A percentile compares a stretch with the other conserved stretches of the same genome.
These are phyloP conservation scores for Falco peregrinus DNA, from an alignment of 2,797 vertebrate genomes.

Conservation along the genomic window DNA sequence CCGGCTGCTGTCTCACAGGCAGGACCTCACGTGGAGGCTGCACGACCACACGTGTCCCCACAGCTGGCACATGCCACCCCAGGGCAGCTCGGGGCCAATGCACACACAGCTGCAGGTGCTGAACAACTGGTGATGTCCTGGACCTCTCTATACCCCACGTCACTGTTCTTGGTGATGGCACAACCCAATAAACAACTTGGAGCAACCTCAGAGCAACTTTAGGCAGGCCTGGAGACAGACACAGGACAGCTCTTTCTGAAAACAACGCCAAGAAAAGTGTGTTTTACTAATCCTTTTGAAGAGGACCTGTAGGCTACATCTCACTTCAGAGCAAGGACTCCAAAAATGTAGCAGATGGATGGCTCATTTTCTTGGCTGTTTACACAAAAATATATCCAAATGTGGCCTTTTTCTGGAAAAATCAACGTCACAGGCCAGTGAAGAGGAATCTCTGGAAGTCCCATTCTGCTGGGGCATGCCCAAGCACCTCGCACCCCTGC, in stretches of 20 bases:
- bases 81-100: not conserved
- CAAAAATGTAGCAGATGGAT: not conserved
- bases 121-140: not conserved
- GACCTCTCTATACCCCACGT: not conserved
- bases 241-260: not conserved
- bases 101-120: not conserved
- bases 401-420: not conserved
- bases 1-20: not conserved
- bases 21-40: not conserved
- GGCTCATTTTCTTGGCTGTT: not conserved
- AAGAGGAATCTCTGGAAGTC: not conserved
- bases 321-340: not conserved
- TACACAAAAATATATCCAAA: not conserved
- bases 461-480: not conserved
- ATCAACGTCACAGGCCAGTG: not conserved
- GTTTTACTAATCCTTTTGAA: not conserved
- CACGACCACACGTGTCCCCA: rapidly evolving
- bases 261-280: rapidly evolving
- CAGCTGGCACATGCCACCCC: not conserved
- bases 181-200: not conserved
- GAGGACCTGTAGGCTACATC: not conserved
- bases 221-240: not conserved
- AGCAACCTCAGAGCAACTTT: not conserved
- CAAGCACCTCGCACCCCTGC: not conserved
- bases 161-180: not conserved